Percentiles rank a stretch among this genome's conserved stretches.
Evolutionary conservation across 2,797 vertebrate species (phyloP).

Genomic region (Pyrocephalus nanus): DNA sequence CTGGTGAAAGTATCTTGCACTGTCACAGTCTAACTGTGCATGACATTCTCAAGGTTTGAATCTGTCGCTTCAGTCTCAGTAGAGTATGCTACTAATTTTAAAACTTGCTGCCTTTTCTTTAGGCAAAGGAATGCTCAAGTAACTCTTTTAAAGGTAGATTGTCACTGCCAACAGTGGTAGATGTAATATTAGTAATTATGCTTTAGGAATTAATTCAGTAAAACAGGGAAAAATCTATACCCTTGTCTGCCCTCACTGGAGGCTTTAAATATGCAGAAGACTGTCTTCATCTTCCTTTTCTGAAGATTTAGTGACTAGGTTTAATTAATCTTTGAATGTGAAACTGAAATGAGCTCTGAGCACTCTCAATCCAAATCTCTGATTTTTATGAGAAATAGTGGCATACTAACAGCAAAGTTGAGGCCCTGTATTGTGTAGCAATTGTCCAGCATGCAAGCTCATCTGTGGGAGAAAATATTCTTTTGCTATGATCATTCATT

Average conservation of each 20-base stretch:
- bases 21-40: slow-evolving; percentile 6
- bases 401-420: neutral
- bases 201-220: slow-evolving; percentile 36
- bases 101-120: slow-evolving; percentile 35
- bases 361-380: neutral
- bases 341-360: slow-evolving; percentile 12
- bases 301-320: neutral
- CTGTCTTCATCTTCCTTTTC: slow-evolving; percentile 5
- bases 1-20: neutral
- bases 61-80: slow-evolving; percentile 35
- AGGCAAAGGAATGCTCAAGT: slow-evolving; percentile 5
- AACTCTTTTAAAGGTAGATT: slow-evolving; percentile 21
- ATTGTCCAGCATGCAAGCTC: neutral
- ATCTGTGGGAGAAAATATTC: neutral
- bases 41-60: slow-evolving; percentile 38
- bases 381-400: neutral
- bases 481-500: neutral
- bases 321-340: slow-evolving; percentile 46
- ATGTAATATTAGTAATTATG: slow-evolving; percentile 37
- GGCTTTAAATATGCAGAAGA: slow-evolving; percentile 28
- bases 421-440: neutral
- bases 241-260: neutral
- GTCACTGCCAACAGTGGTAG: neutral
- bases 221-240: neutral
- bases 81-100: slow-evolving; percentile 57